These are phyloP conservation scores for Macrosteles quadrilineatus DNA, from an alignment of 1,140 invertebrate species.

Conservation along the genomic window DNA sequence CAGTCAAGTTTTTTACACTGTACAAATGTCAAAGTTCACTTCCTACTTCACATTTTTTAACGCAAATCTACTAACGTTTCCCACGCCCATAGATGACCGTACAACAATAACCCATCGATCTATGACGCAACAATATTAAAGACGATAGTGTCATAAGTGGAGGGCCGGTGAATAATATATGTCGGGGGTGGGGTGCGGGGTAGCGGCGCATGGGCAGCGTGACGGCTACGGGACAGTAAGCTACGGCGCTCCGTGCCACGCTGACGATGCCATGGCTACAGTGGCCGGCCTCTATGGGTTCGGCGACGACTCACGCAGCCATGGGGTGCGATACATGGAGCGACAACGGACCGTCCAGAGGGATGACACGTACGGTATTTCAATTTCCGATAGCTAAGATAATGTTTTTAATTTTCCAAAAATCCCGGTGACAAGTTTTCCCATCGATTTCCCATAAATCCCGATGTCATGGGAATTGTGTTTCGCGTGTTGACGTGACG, in stretches of 20 bases:
- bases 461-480: no score
- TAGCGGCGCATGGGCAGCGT: conserved; percentile 4
- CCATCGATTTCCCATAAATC: no score
- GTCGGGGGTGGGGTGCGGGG: conserved; percentile 12
- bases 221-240: conserved; percentile 14
- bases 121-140: conserved; percentile 23
- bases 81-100: neutral
- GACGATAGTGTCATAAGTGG: conserved; percentile 29
- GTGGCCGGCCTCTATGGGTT: conserved; percentile 53
- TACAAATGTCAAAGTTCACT: no score
- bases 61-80: neutral
- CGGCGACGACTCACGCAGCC: conserved; percentile 49
- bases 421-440: no score
- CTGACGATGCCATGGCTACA: conserved; percentile 47
- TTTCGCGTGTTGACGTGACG: no score
- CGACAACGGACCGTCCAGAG: conserved; percentile 38
- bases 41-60: no score
- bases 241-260: neutral
- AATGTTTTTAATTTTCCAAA: no score
- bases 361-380: conserved; percentile 43
- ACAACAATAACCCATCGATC: conserved; percentile 6
- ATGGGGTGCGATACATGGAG: conserved; percentile 39
- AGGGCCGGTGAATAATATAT: conserved; percentile 27
- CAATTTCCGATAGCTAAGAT: no score
- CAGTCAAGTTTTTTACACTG: no score